These are phyloP conservation scores for Thecophora atra DNA, from an alignment of 2,888 invertebrate species.

Conservation along the genomic window DNA sequence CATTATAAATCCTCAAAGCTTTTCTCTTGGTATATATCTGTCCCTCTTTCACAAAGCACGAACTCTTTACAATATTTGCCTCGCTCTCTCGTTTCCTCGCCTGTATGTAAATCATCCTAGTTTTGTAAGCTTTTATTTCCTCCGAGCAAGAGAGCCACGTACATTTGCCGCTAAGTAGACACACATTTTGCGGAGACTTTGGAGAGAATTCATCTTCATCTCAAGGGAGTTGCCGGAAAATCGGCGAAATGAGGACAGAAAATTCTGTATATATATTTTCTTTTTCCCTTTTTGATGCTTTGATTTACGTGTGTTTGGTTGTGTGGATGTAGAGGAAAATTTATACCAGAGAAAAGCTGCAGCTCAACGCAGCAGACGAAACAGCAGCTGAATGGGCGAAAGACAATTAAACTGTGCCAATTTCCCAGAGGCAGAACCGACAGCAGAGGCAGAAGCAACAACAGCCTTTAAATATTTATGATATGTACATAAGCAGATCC, in stretches of 20 bases:
- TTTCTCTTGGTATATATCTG: slow-evolving; percentile 3
- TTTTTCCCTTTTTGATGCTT: not conserved
- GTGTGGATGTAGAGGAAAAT: not conserved
- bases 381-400: slow-evolving; percentile 18
- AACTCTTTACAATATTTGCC: not conserved
- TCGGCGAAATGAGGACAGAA: slow-evolving; percentile 17
- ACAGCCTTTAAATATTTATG: not conserved
- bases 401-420: slow-evolving; percentile 41
- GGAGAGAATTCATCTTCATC: slow-evolving; percentile 7
- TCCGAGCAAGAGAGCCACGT: too few relatives aligned
- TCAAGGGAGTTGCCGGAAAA: slow-evolving; percentile 29
- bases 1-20: too few relatives aligned
- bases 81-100: not conserved
- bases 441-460: not conserved
- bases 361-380: slow-evolving; percentile 2
- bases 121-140: not conserved
- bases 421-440: slow-evolving; percentile 16
- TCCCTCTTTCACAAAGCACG: slow-evolving; percentile 1
- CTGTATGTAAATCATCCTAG: too few relatives aligned
- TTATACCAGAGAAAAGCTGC: not conserved
- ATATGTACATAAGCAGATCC: slow-evolving; percentile 2
- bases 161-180: not conserved
- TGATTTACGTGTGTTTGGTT: slow-evolving; percentile 10
- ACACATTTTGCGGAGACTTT: not conserved
- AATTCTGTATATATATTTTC: not conserved